A percentile compares a stretch with the other conserved stretches of the same genome.
phyloP scores from a whole-genome alignment of 1,140 invertebrate genomes.

The Orussus abietinus region DNA sequence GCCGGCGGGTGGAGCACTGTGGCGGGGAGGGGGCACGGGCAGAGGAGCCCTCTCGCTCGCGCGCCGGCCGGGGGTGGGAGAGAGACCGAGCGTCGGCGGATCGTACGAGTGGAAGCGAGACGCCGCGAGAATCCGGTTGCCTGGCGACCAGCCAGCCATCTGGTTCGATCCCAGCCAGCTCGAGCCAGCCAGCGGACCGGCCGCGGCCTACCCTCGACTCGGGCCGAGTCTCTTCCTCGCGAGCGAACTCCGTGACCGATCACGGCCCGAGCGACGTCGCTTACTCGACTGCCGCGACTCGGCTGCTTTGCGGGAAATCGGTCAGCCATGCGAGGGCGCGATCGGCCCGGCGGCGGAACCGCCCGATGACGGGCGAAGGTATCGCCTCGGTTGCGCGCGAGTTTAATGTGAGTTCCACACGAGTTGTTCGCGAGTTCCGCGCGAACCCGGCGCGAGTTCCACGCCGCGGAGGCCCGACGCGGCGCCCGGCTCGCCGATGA shows the following conservation, averaged over 20 bases:
- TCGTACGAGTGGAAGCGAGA: no score
- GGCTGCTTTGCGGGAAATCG: not conserved
- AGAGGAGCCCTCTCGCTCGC: no score
- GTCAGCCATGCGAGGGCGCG: not conserved
- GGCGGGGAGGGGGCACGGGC: slow-evolving; percentile 17
- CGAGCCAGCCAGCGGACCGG: slow-evolving; percentile 37
- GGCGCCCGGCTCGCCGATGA: no score
- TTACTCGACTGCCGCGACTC: slow-evolving; percentile 6
- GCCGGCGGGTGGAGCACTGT: slow-evolving; percentile 7
- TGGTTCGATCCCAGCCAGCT: slow-evolving; percentile 53
- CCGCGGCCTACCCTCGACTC: slow-evolving; percentile 31
- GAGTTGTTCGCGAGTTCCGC: no score
- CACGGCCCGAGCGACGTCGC: slow-evolving; percentile 4
- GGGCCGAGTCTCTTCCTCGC: not conserved
- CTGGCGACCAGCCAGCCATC: slow-evolving; percentile 52
- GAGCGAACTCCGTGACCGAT: slow-evolving; percentile 12
- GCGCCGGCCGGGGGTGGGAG: not conserved
- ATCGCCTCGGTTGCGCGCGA: no score
- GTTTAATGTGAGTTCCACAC: no score
- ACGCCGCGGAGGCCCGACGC: no score
- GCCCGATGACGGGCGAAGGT: no score
- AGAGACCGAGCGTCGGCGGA: slow-evolving; percentile 7
- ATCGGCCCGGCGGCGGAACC: no score
- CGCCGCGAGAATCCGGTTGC: slow-evolving; percentile 49
- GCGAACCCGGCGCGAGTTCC: no score